A percentile compares a stretch with the other conserved stretches of the same genome.
phyloP scores from a whole-genome alignment of 2,797 vertebrate species.

The Margarornis squamiger region DNA sequence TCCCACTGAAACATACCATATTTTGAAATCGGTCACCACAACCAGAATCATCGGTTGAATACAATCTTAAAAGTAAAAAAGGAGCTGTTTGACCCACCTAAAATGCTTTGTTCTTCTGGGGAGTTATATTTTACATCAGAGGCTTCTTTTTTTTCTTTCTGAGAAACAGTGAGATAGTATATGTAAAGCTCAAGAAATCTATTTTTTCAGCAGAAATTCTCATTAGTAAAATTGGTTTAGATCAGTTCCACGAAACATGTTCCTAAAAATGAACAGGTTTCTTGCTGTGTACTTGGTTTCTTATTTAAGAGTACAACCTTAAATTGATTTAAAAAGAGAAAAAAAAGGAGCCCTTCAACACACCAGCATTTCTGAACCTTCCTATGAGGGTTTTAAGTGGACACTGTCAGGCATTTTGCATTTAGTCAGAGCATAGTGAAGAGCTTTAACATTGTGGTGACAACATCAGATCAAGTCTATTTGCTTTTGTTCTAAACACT shows the following conservation, averaged over 20 bases:
- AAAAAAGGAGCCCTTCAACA: not conserved
- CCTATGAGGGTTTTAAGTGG: not conserved
- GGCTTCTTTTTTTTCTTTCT: not conserved
- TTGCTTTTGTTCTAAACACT: slow-evolving; percentile 1
- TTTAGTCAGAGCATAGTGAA: not conserved
- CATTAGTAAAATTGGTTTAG: not conserved
- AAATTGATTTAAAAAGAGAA: not conserved
- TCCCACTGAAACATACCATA: not conserved
- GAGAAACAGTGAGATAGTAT: not conserved
- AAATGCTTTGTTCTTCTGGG: not conserved
- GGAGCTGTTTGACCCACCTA: not conserved
- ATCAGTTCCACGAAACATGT: not conserved
- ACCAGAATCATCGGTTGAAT: not conserved
- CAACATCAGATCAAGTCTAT: not conserved
- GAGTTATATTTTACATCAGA: not conserved
- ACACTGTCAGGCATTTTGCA: not conserved
- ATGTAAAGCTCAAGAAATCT: not conserved
- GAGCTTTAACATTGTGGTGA: not conserved
- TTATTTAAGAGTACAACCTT: not conserved
- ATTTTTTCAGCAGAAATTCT: not conserved
- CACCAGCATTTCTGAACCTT: not conserved
- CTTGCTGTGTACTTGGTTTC: not conserved
- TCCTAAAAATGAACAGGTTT: not conserved
- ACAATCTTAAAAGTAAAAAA: not conserved
- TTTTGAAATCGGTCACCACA: not conserved